Percentiles rank a stretch among this genome's conserved stretches.
phyloP scores from a whole-genome alignment of 1,140 invertebrate genomes.

The Rhagoletis zephyria region DNA sequence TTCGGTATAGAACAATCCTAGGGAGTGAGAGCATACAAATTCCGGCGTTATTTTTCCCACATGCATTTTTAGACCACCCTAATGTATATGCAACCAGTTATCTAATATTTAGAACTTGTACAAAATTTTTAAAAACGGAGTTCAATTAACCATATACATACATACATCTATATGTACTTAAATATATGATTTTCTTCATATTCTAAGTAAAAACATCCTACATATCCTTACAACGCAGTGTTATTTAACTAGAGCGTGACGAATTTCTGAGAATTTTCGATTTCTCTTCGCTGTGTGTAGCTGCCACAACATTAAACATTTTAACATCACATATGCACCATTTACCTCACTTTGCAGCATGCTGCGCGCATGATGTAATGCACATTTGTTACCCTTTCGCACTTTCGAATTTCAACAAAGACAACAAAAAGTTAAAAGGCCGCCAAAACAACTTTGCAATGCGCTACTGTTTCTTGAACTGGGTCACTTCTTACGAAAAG shows the following conservation, averaged over 20 bases:
- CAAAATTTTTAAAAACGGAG: no score
- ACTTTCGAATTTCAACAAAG: slow-evolving; percentile 37
- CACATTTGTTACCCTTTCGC: background rate
- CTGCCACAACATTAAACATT: slow-evolving; percentile 40
- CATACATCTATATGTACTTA: no score
- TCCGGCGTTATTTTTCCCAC: no score
- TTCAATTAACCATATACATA: no score
- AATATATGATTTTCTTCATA: background rate
- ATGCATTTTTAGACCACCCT: no score
- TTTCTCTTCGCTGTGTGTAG: slow-evolving; percentile 35
- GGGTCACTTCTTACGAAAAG: background rate
- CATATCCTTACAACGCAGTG: background rate
- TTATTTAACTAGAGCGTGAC: slow-evolving; percentile 52
- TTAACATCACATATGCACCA: background rate
- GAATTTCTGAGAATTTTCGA: slow-evolving; percentile 51
- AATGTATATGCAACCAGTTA: no score
- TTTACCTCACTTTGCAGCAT: background rate
- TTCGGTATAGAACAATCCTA: no score
- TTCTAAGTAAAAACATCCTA: background rate
- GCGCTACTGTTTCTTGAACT: background rate
- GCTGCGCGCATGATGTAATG: slow-evolving; percentile 8
- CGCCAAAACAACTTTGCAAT: background rate
- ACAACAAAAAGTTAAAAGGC: slow-evolving; percentile 14
- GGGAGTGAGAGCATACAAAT: no score
- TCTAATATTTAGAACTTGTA: no score